Conservation (phyloP, 2,797 vertebrate genomes). For the Ctenosaura bakeri region DNA sequence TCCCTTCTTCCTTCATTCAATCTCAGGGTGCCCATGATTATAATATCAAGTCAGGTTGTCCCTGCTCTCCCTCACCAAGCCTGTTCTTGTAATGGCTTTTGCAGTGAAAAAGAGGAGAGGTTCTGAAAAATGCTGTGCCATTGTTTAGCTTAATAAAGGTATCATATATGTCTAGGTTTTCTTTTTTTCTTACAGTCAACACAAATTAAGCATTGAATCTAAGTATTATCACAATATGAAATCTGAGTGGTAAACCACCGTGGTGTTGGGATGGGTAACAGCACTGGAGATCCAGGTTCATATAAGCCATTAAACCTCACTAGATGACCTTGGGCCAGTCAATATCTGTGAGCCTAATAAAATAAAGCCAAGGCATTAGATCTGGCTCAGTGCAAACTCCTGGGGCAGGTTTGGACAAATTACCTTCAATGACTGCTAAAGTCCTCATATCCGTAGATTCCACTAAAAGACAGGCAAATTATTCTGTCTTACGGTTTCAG, state of each 20-base stretch:
- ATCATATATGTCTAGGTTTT: no score
- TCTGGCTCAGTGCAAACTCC: background rate
- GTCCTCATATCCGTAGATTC: background rate
- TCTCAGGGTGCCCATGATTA: background rate
- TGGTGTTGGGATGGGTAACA: background rate
- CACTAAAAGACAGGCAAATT: background rate
- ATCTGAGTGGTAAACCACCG: background rate
- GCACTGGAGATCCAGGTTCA: background rate
- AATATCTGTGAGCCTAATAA: background rate
- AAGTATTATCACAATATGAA: no score
- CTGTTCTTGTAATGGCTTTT: no score
- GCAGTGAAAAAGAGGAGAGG: no score
- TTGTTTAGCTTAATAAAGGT: no score
- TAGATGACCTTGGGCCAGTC: background rate
- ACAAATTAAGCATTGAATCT: no score
- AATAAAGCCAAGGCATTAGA: background rate
- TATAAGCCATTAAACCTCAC: background rate
- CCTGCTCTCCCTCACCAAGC: no score
- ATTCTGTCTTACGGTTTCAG: constrained; percentile 1
- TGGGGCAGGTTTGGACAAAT: background rate
- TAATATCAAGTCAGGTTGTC: no score
- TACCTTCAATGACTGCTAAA: background rate
- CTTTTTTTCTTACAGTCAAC: no score
- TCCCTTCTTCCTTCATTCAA: background rate
- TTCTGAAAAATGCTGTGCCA: no score